Conservation (phyloP, 2,888 invertebrate species). For the Spisula subtruncata region DNA sequence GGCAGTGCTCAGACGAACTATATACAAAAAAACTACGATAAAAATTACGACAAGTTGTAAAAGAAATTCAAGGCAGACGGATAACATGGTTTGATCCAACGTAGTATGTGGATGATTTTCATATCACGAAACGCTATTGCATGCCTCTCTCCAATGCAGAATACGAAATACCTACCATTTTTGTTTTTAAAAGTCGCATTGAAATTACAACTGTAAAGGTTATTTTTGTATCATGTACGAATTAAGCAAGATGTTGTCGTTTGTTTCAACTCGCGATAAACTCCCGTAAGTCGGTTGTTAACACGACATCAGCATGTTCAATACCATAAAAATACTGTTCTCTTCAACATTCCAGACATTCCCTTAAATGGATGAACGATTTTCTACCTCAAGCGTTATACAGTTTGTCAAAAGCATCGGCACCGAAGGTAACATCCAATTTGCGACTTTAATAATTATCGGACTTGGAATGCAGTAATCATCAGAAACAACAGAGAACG, state of each 20-base stretch:
- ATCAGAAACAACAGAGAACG: no score
- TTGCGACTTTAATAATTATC: no score
- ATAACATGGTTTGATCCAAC: not conserved
- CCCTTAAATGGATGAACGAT: not conserved
- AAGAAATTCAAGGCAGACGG: not conserved
- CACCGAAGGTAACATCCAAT: no score
- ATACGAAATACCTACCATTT: not conserved
- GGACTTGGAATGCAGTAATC: no score
- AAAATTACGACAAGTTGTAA: not conserved
- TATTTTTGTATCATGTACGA: not conserved
- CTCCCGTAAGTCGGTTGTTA: conserved; percentile 5
- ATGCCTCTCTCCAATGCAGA: not conserved
- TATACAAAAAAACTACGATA: not conserved
- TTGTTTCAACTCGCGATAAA: conserved; percentile 28
- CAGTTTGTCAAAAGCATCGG: no score
- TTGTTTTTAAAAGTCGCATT: not conserved
- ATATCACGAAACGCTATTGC: not conserved
- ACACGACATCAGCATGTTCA: conserved; percentile 26
- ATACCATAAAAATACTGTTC: conserved; percentile 31
- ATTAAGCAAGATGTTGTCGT: conserved; percentile 20
- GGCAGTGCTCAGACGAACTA: not conserved
- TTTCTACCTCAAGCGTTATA: not conserved
- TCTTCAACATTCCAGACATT: conserved; percentile 27
- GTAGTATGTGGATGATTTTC: conserved; percentile 9
- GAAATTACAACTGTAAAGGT: not conserved